A percentile compares a stretch with the other conserved stretches of the same genome.
Conservation (phyloP, 92 coral and sea anemone species). For the Epizoanthus stellaris region DNA sequence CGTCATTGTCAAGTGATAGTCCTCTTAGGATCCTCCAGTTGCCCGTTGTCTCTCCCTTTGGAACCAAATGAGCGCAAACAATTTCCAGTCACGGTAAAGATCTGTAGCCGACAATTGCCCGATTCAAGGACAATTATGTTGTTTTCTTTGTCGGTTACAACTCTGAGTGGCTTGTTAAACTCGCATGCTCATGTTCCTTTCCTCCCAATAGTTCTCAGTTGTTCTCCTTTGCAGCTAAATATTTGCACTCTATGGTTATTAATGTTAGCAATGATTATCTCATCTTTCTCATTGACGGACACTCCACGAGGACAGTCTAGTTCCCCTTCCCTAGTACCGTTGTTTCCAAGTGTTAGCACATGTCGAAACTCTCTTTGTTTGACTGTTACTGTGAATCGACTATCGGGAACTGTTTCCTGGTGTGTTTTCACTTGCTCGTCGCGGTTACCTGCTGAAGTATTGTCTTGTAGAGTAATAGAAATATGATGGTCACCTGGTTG, state of each 20-base stretch:
- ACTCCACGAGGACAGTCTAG: slow-evolving; percentile 25
- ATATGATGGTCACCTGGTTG: too few species aligned
- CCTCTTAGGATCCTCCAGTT: slow-evolving; percentile 30
- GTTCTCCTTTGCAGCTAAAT: slow-evolving; percentile 14
- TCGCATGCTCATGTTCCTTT: background rate
- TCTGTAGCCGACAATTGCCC: background rate
- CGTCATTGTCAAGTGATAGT: slow-evolving; percentile 22
- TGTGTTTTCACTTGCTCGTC: background rate
- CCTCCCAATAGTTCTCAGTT: background rate
- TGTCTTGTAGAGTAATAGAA: too few species aligned
- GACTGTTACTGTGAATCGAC: slow-evolving; percentile 9
- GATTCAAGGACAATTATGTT: slow-evolving; percentile 37
- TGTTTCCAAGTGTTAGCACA: slow-evolving; percentile 32
- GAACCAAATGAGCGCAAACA: background rate
- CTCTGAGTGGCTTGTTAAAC: slow-evolving; percentile 2
- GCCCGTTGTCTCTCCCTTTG: slow-evolving; percentile 22
- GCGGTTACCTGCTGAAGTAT: too few species aligned
- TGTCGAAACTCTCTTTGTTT: slow-evolving; percentile 16
- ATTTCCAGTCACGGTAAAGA: slow-evolving; percentile 3
- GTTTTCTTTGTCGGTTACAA: slow-evolving; percentile 16
- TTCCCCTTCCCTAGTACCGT: background rate
- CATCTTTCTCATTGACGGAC: slow-evolving; percentile 31
- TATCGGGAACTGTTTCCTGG: background rate
- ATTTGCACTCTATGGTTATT: slow-evolving; percentile 37
- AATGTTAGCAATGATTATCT: slow-evolving; percentile 24